Conservation (phyloP, 2,888 invertebrate genomes). For the Amphiduros pacificus region DNA sequence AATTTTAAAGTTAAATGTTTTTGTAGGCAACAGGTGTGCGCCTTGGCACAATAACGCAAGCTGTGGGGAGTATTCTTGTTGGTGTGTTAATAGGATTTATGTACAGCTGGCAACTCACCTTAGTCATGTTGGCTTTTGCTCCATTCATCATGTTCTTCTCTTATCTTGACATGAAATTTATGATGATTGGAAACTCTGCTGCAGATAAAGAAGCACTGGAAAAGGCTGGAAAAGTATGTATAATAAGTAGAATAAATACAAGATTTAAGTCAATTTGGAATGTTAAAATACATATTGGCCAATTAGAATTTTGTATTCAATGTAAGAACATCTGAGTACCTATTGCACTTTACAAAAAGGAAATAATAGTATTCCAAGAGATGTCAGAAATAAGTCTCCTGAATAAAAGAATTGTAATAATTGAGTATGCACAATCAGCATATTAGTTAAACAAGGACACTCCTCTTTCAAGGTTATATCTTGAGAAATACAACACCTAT, state of each 20-base stretch:
- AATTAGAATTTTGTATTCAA: no score
- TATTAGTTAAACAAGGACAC: no score
- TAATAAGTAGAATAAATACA: background rate
- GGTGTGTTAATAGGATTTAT: slow-evolving; percentile 60
- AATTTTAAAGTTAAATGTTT: no score
- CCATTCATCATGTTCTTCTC: slow-evolving; percentile 58
- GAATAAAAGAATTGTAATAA: no score
- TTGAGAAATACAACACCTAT: no score
- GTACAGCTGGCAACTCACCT: slow-evolving; percentile 61
- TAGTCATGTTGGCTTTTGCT: slow-evolving; percentile 57
- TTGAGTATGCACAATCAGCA: no score
- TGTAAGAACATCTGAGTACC: no score
- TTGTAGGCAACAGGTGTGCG: slow-evolving; percentile 59
- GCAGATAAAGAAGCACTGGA: slow-evolving; percentile 63
- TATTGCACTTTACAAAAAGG: no score
- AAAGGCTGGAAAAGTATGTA: slow-evolving; percentile 63
- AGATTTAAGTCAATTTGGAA: background rate
- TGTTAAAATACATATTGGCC: background rate
- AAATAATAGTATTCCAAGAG: no score
- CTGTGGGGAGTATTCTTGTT: slow-evolving; percentile 52
- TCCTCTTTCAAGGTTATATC: no score
- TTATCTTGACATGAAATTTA: slow-evolving; percentile 40
- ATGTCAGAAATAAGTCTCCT: no score
- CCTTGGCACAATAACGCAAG: slow-evolving; percentile 55
- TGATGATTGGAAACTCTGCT: slow-evolving; percentile 45